A percentile compares a stretch with the other conserved stretches of the same genome.
These are phyloP conservation scores for Charaxes varanes DNA, from an alignment of 1,140 invertebrate genomes.

Conservation along the genomic window DNA sequence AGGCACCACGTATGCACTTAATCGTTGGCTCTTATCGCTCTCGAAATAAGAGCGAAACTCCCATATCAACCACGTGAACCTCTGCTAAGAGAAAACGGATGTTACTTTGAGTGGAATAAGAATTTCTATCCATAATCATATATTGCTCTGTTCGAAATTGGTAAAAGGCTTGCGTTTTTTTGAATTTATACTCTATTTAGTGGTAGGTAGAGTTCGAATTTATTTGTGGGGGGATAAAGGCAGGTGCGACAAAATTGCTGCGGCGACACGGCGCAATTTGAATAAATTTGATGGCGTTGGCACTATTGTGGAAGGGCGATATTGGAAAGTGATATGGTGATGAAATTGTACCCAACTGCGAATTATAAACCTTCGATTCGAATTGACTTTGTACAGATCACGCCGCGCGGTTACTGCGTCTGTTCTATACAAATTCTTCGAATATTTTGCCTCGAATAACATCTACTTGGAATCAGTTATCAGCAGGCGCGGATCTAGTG, in stretches of 20 bases:
- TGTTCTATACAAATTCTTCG: background rate
- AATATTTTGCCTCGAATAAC: background rate
- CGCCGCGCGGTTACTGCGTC: no score
- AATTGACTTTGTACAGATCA: constrained; percentile 11
- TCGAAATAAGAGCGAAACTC: constrained; percentile 7
- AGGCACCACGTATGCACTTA: constrained; percentile 9
- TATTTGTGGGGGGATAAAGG: constrained; percentile 16
- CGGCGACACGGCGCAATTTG: constrained; percentile 57
- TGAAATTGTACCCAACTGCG: constrained; percentile 49
- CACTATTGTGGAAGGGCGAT: constrained; percentile 44
- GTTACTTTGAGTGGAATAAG: constrained; percentile 69
- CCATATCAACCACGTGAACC: constrained; percentile 29
- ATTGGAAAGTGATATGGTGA: constrained; percentile 60
- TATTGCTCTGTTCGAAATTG: constrained; percentile 50
- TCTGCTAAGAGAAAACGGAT: constrained; percentile 61
- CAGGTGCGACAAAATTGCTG: constrained; percentile 40
- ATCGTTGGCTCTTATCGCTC: background rate
- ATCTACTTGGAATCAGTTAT: no score
- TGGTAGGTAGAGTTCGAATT: no score
- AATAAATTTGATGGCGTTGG: constrained; percentile 61
- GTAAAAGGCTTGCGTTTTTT: constrained; percentile 4
- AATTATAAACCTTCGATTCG: constrained; percentile 36
- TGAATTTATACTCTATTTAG: constrained; percentile 19
- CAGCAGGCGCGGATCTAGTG: no score
- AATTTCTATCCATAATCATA: constrained; percentile 64